Evolutionary conservation across 2,113 vertebrate genomes (phyloP), one percentile per base, ranked within the genome.

Genomic region (Rhineura floridana): DNA sequence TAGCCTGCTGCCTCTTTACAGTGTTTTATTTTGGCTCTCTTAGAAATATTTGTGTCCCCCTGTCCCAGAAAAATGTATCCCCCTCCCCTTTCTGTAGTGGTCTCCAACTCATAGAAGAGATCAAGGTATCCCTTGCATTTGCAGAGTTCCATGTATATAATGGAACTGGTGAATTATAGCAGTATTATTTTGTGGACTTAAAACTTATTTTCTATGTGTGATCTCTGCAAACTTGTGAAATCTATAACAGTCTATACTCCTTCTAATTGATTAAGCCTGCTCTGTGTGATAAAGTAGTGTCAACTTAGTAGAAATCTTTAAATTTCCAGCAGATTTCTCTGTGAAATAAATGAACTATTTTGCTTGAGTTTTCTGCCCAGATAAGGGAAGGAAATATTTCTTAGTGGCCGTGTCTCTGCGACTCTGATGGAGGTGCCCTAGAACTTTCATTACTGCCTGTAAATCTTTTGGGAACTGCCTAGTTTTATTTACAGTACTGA

Each of bases 231-330:
- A 83, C 23, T 83, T 76, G 42, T 63, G 62, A 78, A 86, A 83
- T 88, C 81, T 77, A 83, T 88, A 88, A 48, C 44, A 42, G 44
- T 50, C 87, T 76, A 44, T 83, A 88, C n/a, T 70, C 12, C 42
- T 73, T 62, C 67, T 84, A 39, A 88, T 84, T 84, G 87, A 78
- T 84, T 79, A n/a, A 46, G 36, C 42, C 82, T 88, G 82, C 63
- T 88, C 73, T 59, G 39, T 84, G 63, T 88, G 82, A 88, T 88
- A 69, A 88, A 79, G 39, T 62, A 84, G 23, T 88, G 87, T 88
- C 7, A 65, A 88, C 87, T 83, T 88, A 88, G 55, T 83, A 52
- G 46, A 88, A 88, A 88, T 88, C 87, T 88, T 88, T 88, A 83
- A 3, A 83, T 88, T 83, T 88, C n/a, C 46, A 76, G 30, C 39